Base-by-base conservation (phyloP, 2,797 vertebrate species). In the Eulemur albifrons region DNA sequence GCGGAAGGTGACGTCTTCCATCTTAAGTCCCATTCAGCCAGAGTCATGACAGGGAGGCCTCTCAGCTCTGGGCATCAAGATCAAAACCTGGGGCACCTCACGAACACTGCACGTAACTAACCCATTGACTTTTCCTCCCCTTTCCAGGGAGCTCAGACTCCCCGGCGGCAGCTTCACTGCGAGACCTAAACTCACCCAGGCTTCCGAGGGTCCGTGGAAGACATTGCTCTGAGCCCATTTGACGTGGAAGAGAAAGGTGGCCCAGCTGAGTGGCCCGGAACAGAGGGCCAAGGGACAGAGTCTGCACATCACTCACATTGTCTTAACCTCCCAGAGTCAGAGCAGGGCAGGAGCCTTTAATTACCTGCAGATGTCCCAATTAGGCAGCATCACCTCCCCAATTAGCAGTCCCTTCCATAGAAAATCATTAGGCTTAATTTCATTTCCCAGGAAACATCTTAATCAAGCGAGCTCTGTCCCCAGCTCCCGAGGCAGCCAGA, bases 321-420 rank as follows among this genome's bases (percentile, higher is more conserved):
- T 88, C 59, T 84, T 95, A 69, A 50, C 93, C 73, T 85, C 75
- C 75, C 21, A 69, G 90, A 96, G 35, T 92, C 23, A 0, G 57
- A 92, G 43, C 65, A 67, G 86, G 67, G 72, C 95, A 91, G 96
- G 59, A 97, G 87, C 18, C 80, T 96, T 93, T 97, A 97, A 97
- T 97, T 97, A 97, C 96, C 80, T 91, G 84, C 97, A 97, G 97
- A 96, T 97, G 97, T 97, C 95, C 97, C 96, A 98, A 97, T 98
- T 97, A 97, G 96, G 96, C 88, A 93, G 90, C 50, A 93, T 88
- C 96, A 83, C 95, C 95, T 97, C 80, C 92, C 95, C 96, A 97
- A 94, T 97, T 97, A 98, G 87, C 91, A 97, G 91, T 86, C 95
- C 96, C 83, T 97, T 96, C 91, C 95, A 97, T 75, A 97, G 96